A percentile compares a stretch with the other conserved stretches of the same genome.
Conservation (phyloP, 2,888 invertebrate species). For the Meandrusa payeni region DNA sequence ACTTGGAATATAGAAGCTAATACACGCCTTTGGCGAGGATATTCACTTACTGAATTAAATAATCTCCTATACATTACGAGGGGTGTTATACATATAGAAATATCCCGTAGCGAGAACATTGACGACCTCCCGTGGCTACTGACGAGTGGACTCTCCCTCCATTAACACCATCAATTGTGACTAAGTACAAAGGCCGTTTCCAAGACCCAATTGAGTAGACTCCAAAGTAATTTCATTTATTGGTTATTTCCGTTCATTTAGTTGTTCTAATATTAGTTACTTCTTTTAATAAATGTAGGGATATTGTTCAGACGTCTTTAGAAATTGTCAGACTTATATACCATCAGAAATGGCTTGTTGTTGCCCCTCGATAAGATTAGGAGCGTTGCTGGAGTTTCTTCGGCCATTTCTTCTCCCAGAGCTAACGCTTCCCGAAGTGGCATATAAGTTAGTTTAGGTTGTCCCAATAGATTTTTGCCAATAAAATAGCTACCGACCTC, state of each 20-base stretch:
- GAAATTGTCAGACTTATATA: no score
- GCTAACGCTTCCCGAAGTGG: no score
- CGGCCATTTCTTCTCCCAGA: no score
- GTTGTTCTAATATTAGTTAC: no score
- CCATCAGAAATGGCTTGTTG: neutral
- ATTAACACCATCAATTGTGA: constrained; percentile 53
- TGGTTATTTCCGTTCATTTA: neutral
- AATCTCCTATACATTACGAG: constrained; percentile 11
- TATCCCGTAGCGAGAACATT: constrained; percentile 24
- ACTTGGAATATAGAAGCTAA: constrained; percentile 15
- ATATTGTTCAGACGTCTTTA: no score
- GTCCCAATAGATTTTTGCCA: no score
- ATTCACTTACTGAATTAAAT: constrained; percentile 22
- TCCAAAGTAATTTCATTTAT: neutral
- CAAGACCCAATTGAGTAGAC: neutral
- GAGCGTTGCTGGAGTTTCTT: no score
- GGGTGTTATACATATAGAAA: constrained; percentile 21
- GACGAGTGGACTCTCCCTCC: constrained; percentile 57
- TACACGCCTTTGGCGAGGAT: constrained; percentile 4
- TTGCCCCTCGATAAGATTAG: no score
- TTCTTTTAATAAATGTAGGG: no score
- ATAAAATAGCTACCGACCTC: no score
- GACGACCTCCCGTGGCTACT: constrained; percentile 48
- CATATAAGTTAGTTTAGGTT: no score
- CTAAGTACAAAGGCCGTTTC: constrained; percentile 28